Evolutionary conservation across 2,888 invertebrate species (phyloP), one percentile per base, ranked within the genome.

Genomic region (Caenorhabditis sp.): DNA sequence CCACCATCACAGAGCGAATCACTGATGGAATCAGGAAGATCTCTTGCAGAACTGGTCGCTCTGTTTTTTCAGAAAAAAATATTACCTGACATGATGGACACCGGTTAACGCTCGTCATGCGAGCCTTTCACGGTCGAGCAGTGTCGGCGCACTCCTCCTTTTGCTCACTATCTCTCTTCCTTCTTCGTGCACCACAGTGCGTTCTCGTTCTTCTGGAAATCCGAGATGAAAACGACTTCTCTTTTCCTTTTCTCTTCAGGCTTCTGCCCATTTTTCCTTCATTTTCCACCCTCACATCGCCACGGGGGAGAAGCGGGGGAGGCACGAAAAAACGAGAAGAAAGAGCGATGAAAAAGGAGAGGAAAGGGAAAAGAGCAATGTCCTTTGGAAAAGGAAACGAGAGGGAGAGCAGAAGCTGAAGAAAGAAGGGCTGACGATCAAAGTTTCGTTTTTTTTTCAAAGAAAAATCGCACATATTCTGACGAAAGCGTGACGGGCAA

Each of bases 51-150:
- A 59, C 45, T 45, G 30, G 58, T 58, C 46, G 11, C 13, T 53
- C 26, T 22, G 8, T 15, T 17, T 27, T 26, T 56, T 5, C 15
- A 56, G 13, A 20, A 20, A 8, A 4, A 20, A 30, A 30, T 26
- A n/a, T 20, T 62, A 74, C 73, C 73, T 74, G 73, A 74, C 73
- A 74, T 74, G 59, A 46, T 59, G 45, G 65, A 53, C 53, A 58
- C 50, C 65, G 63, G 59, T 65, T 74, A 59, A 65, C 66, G 73
- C 73, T 74, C 73, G 59, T 74, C 73, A 74, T 74, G 73, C 73
- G 73, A 74, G 73, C 73, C 27, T 61, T 74, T 65, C 66, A 43
- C 52, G 56, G 45, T 66, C 52, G 73, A 74, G 73, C 65, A 74
- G 65, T 66, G 73, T 74, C 73, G 41, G 56, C 56, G 63, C 63